These are phyloP conservation scores for Thaumatotibia leucotreta DNA, from an alignment of 1,140 invertebrate genomes.

Conservation along the genomic window DNA sequence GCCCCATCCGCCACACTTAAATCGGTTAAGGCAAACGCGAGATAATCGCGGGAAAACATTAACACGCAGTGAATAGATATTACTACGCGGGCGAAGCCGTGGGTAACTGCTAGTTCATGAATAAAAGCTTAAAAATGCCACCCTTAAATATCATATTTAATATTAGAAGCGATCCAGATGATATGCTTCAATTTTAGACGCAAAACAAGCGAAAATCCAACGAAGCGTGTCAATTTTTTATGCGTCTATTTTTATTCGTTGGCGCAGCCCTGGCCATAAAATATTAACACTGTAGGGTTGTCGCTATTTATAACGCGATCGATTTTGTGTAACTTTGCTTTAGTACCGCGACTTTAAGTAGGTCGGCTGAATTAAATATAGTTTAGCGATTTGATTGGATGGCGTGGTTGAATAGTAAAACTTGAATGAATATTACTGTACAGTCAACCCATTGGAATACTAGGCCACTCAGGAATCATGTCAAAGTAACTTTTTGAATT, in stretches of 20 bases:
- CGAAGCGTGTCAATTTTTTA: neutral
- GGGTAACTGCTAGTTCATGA: too few species aligned
- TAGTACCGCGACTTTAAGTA: neutral
- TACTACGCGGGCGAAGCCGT: too few species aligned
- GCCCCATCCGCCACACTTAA: too few species aligned
- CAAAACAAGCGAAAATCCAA: neutral
- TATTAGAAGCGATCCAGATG: neutral
- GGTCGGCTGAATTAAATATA: neutral
- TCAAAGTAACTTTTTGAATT: too few species aligned
- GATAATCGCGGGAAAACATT: too few species aligned
- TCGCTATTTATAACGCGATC: neutral
- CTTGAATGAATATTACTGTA: too few species aligned
- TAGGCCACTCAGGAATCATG: too few species aligned
- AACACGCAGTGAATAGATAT: too few species aligned
- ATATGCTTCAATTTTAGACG: neutral
- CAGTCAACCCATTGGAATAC: too few species aligned
- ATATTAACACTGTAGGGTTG: neutral
- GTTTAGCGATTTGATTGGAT: neutral
- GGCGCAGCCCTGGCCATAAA: neutral
- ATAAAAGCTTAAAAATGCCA: too few species aligned
- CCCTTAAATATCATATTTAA: neutral
- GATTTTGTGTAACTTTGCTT: neutral
- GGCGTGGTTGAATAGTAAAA: too few species aligned
- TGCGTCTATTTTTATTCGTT: neutral
- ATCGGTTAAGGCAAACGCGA: too few species aligned